Evolutionary conservation across 2,888 invertebrate species (phyloP), one percentile per base, ranked within the genome.

Genomic region (Sphinx pinastri): DNA sequence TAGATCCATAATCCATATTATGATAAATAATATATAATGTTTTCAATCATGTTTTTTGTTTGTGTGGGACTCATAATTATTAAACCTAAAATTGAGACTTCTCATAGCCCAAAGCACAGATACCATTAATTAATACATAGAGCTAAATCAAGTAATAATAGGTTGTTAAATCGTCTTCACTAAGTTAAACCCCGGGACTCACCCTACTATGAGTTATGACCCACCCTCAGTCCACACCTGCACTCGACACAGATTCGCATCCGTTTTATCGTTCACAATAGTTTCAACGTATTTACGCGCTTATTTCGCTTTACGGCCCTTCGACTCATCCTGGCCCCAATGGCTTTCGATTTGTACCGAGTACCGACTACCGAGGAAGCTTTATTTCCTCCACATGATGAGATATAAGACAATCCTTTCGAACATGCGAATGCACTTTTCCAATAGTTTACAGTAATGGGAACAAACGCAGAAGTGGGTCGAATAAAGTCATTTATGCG

Each of bases 211-310:
- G 5, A 3, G 2, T 6, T 49, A 49, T 49, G 13, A 51, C 51
- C 12, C 13, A 13, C 13, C 10, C 51, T 13, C 4, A 58, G 1
- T 25, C 57, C 25, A 3, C 25, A n/a, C 5, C 25, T 25, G 0
- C 45, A 12, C 7, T n/a, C 45, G 45, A 49, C 19, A 5, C 45
- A 38, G n/a, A 16, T 25, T 25, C 57, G 45, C 45, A 60, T 47
- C 63, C 63, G 19, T 49, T 13, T 63, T 63, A 63, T 49, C 19
- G 11, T 8, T 13, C 47, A 49, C 19, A 63, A 63, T 63, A 63
- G 49, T 63, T 49, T 19, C 49, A 16, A 16, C 49, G 63, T 63
- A 63, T 63, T 63, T 63, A 63, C 63, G 49, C 12, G 63, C 19
- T 63, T 19, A 63, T 63, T 63, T 49, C 49, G 19, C 49, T 63